Percentiles rank a stretch among this genome's conserved stretches.
phyloP scores from a whole-genome alignment of 1,140 invertebrate genomes.

The Drosophila mauritiana region DNA sequence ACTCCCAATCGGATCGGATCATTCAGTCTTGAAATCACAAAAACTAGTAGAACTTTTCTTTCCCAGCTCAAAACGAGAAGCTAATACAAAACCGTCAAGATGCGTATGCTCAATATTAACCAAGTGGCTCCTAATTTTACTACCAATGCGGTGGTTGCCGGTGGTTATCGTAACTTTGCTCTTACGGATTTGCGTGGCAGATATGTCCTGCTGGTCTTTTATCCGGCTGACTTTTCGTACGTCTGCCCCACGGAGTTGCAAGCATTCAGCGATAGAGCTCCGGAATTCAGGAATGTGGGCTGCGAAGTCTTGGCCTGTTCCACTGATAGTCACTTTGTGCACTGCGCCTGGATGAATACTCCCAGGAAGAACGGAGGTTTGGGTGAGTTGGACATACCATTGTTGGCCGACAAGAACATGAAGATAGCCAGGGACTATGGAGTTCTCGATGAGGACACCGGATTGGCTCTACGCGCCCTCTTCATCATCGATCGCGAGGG shows the following conservation, averaged over 20 bases:
- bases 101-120: conserved; percentile 45
- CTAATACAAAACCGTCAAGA: conserved; percentile 2
- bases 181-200: conserved; percentile 95
- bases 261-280: conserved; percentile 93
- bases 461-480: conserved; percentile 96
- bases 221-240: conserved; percentile 98
- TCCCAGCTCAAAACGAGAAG: not conserved
- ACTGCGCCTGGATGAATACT: conserved; percentile 97
- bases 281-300: conserved; percentile 93
- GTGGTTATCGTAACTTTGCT: conserved; percentile 94
- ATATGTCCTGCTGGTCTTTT: conserved; percentile 98
- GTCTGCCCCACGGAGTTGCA: conserved; percentile 98
- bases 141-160: conserved; percentile 92
- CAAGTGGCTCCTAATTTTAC: conserved; percentile 91
- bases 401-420: conserved; percentile 96
- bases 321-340: conserved; percentile 95
- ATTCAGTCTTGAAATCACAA: too few species aligned
- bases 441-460: conserved; percentile 95
- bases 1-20: not conserved
- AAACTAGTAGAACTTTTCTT: too few species aligned
- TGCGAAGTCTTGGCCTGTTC: conserved; percentile 94
- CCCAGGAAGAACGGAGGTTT: conserved; percentile 96
- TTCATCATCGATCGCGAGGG: conserved; percentile 98
- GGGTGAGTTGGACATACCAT: conserved; percentile 97
- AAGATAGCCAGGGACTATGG: conserved; percentile 95